Evolutionary conservation across 2,797 vertebrate species (phyloP).

Genomic region (Periophthalmus magnuspinnatus): DNA sequence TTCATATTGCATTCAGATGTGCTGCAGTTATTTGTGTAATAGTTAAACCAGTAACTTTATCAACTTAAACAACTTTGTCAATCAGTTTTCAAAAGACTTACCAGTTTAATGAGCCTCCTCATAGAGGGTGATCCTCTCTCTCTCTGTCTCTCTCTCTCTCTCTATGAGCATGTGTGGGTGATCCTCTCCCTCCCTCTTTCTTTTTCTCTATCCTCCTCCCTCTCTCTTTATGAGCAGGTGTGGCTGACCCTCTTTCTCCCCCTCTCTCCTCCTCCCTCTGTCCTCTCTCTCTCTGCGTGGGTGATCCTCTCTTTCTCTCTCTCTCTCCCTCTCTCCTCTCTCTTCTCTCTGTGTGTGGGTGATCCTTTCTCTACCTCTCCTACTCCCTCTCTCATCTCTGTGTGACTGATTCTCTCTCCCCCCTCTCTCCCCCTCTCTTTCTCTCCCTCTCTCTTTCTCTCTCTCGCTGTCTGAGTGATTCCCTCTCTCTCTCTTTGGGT

Average conservation of each 20-base stretch:
- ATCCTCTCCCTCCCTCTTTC: background rate
- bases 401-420: too few relatives aligned
- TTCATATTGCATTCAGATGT: too few relatives aligned
- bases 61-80: too few relatives aligned
- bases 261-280: conserved; percentile 18
- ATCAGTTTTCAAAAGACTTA: too few relatives aligned
- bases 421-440: conserved; percentile 28
- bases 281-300: too few relatives aligned
- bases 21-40: too few relatives aligned
- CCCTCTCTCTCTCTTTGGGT: background rate
- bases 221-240: background rate
- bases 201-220: too few relatives aligned
- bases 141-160: conserved; percentile 19
- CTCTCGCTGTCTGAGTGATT: too few relatives aligned
- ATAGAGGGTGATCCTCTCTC: too few relatives aligned
- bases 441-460: background rate
- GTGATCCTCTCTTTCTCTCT: background rate
- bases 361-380: background rate
- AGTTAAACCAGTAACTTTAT: too few relatives aligned
- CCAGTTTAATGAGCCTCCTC: background rate
- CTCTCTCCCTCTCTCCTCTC: background rate
- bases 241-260: background rate
- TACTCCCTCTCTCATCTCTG: background rate
- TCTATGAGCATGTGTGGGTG: background rate
- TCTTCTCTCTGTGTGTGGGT: background rate